A percentile compares a stretch with the other conserved stretches of the same genome.
Evolutionary conservation across 2,113 vertebrate species (phyloP).

Genomic region (Menura novaehollandiae): DNA sequence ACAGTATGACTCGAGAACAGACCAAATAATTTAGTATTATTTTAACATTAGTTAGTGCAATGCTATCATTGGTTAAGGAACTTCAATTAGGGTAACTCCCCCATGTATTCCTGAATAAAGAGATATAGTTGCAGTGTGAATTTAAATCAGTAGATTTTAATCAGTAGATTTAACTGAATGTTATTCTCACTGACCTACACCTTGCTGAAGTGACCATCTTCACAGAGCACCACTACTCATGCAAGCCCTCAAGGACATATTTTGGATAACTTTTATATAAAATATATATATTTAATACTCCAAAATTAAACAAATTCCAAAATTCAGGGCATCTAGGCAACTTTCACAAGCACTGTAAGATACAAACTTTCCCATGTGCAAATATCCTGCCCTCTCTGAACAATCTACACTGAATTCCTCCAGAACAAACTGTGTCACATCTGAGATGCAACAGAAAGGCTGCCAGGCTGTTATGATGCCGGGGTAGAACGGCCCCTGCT

Average conservation of each 20-base stretch:
- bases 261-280: neutral
- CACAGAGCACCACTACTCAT: neutral
- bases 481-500: neutral
- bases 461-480: neutral
- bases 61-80: neutral
- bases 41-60: neutral
- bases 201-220: neutral
- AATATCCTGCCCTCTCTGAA: neutral
- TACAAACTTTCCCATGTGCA: neutral
- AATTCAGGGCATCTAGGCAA: neutral
- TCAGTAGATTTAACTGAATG: neutral
- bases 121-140: neutral
- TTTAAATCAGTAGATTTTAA: too few species aligned
- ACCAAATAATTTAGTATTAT: neutral
- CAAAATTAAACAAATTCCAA: neutral
- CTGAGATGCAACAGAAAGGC: neutral
- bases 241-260: rapidly evolving
- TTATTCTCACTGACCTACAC: neutral
- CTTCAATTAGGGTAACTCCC: neutral
- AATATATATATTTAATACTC: neutral
- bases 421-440: neutral
- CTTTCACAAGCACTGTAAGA: neutral
- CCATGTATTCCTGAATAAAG: neutral
- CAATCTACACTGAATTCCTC: neutral
- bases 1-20: neutral